Percentiles rank a stretch among this genome's conserved stretches.
Conservation (phyloP, 2,888 invertebrate genomes). For the Camponotus fellah region DNA sequence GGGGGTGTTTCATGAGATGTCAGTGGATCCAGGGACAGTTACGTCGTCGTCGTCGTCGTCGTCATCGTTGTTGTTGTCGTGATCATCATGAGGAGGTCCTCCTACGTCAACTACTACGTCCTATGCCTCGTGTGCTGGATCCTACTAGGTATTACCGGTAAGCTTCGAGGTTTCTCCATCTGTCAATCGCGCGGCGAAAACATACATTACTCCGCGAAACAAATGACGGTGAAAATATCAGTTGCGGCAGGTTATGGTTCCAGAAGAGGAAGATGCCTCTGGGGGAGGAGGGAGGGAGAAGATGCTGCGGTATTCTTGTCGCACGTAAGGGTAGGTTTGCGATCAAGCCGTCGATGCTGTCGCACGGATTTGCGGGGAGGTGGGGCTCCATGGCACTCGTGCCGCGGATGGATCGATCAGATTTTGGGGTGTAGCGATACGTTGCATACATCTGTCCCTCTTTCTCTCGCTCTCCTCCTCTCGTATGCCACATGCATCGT, state of each 20-base stretch:
- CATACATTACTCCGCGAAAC: neutral
- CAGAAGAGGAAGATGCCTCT: slow-evolving; percentile 12
- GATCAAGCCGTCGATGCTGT: slow-evolving; percentile 32
- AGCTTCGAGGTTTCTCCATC: slow-evolving; percentile 64
- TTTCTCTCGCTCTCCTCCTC: slow-evolving; percentile 33
- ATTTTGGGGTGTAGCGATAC: slow-evolving; percentile 77
- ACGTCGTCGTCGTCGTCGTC: slow-evolving; percentile 66
- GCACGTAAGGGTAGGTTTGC: neutral
- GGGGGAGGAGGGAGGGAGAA: neutral
- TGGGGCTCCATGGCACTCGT: slow-evolving; percentile 69
- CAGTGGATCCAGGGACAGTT: slow-evolving; percentile 74
- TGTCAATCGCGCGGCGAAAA: neutral
- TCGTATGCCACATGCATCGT: slow-evolving; percentile 51
- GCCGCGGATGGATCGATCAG: slow-evolving; percentile 76
- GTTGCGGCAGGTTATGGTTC: slow-evolving; percentile 13
- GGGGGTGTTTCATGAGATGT: slow-evolving; percentile 77
- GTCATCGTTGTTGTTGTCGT: slow-evolving; percentile 54
- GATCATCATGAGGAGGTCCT: slow-evolving; percentile 85
- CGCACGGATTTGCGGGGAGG: slow-evolving; percentile 61
- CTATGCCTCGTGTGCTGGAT: slow-evolving; percentile 86
- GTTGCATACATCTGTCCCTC: slow-evolving; percentile 59
- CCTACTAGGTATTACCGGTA: slow-evolving; percentile 85
- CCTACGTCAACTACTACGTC: slow-evolving; percentile 85
- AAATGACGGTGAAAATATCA: slow-evolving; percentile 32
- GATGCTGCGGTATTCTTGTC: slow-evolving; percentile 17